phyloP scores from a whole-genome alignment of 2,113 vertebrate genomes.

The Phalacrocorax aristotelis region DNA sequence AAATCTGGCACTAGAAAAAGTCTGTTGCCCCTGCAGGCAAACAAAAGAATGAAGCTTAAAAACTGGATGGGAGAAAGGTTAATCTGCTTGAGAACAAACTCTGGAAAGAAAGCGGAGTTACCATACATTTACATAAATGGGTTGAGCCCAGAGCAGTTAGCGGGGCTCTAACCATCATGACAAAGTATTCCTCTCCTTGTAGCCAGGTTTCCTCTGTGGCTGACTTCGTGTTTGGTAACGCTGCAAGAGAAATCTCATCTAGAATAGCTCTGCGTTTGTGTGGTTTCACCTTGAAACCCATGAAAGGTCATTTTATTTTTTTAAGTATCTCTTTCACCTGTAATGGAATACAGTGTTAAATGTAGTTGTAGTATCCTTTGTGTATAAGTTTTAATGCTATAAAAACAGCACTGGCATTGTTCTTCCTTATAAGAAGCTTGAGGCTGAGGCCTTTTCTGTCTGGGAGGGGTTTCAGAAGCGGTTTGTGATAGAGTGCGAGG shows the following conservation, averaged over 20 bases:
- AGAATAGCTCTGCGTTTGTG: neutral
- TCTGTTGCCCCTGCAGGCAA: neutral
- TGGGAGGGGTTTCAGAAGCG: neutral
- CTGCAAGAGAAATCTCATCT: accelerated
- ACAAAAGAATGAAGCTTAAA: neutral
- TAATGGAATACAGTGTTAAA: too few relatives aligned
- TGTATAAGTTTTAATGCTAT: neutral
- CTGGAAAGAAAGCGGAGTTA: neutral
- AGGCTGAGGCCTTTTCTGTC: neutral
- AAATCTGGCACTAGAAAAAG: neutral
- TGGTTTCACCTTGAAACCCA: neutral
- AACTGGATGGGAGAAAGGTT: neutral
- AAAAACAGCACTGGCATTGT: neutral
- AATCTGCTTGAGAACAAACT: neutral
- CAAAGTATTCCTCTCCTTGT: neutral
- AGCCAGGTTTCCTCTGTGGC: accelerated
- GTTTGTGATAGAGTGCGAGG: neutral
- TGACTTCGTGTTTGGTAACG: neutral
- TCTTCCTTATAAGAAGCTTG: neutral
- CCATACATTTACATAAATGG: neutral
- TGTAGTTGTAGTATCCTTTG: neutral
- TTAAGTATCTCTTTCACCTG: neutral
- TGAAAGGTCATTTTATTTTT: neutral
- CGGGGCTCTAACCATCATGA: neutral
- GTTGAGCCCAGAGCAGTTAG: neutral